These are phyloP conservation scores for Malaclemys terrapin DNA, from an alignment of 2,113 vertebrate genomes.

Conservation along the genomic window DNA sequence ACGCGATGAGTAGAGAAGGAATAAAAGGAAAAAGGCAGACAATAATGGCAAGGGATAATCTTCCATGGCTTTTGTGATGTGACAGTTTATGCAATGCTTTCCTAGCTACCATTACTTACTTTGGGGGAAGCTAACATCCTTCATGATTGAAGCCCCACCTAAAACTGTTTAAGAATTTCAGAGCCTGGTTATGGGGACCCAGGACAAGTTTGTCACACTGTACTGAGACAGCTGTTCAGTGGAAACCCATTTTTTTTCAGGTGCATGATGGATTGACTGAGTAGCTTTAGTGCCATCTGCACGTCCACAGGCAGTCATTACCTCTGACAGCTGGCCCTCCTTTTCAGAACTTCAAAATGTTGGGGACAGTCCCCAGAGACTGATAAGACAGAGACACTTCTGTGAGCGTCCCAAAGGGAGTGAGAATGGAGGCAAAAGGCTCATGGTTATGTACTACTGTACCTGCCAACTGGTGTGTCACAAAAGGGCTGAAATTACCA, in stretches of 20 bases:
- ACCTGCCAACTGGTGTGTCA: constrained; percentile 95
- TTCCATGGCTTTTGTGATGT: not conserved
- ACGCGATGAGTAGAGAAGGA: constrained; percentile 54
- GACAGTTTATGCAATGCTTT: constrained; percentile 27
- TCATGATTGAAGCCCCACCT: not conserved
- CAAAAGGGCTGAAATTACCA: constrained; percentile 85
- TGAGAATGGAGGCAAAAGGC: constrained; percentile 71
- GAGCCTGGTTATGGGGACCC: not conserved
- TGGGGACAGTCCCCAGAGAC: constrained; percentile 66
- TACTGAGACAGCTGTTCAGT: constrained; percentile 56
- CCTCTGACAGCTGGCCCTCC: constrained; percentile 80
- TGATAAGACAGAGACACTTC: constrained; percentile 80
- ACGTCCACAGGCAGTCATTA: constrained; percentile 44
- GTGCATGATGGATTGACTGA: constrained; percentile 39
- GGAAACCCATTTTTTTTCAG: constrained; percentile 44
- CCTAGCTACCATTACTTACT: not conserved
- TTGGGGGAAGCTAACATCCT: not conserved
- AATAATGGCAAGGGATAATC: not conserved
- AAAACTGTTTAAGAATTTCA: not conserved
- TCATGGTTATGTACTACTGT: constrained; percentile 78
- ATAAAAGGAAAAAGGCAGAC: constrained; percentile 57
- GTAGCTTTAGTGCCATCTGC: constrained; percentile 81
- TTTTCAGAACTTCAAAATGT: constrained; percentile 74
- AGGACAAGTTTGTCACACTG: not conserved
- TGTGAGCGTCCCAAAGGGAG: constrained; percentile 78